A percentile compares a stretch with the other conserved stretches of the same genome.
These are phyloP conservation scores for Lipotes vexillifer DNA, from an alignment of 2,113 vertebrate genomes.

Conservation along the genomic window DNA sequence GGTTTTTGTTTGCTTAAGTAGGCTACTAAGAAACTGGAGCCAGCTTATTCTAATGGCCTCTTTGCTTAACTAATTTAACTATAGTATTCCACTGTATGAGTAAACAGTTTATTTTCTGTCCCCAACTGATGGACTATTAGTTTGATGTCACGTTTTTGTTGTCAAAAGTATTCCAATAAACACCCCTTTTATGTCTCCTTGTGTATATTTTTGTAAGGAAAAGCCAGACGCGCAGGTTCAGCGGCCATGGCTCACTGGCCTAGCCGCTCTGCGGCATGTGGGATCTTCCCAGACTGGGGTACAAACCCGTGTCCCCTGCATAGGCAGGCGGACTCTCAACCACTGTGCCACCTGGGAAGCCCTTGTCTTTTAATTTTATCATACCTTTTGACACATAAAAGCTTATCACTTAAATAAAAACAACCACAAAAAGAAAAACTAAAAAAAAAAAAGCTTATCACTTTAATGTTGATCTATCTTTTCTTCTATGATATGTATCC, in stretches of 20 bases:
- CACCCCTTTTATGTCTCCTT: background rate
- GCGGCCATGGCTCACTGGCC: too few species aligned
- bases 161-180: background rate
- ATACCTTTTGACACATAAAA: background rate
- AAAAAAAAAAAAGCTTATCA: background rate
- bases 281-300: too few species aligned
- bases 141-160: background rate
- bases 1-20: background rate
- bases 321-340: too few species aligned
- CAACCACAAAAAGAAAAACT: too few species aligned
- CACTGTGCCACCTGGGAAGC: too few species aligned
- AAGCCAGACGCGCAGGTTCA: background rate
- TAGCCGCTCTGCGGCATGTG: too few species aligned
- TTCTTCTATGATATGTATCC: background rate
- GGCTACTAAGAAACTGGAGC: background rate
- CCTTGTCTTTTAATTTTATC: background rate
- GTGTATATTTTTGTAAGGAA: background rate
- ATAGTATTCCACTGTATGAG: background rate
- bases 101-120: background rate
- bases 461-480: background rate
- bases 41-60: background rate
- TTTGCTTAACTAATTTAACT: background rate
- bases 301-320: too few species aligned
- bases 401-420: background rate
- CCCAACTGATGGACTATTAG: background rate